Base-by-base conservation (phyloP, 1,140 invertebrate species). In the Protaetia brevitarsis region DNA sequence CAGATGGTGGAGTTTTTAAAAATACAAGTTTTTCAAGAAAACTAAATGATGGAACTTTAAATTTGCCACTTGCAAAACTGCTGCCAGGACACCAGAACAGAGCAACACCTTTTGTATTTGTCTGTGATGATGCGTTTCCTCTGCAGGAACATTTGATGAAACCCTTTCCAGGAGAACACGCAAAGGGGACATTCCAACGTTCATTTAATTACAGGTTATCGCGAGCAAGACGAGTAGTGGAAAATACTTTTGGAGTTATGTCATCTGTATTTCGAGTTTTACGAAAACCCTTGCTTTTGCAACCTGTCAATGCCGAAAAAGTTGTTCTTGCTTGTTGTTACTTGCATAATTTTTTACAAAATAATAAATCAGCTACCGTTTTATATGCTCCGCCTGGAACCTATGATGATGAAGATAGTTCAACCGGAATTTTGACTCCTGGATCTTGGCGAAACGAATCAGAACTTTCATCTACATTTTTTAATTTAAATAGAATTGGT, bases 191-290 rank as follows among this genome's bases (percentile, higher is more conserved):
- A 34, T 67, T 67, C 64, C 62, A 79, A 76, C 68, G 72, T 65
- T 67, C 78, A 59, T 82, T 77, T 66, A 81, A 81, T 63, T 76
- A 80, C 69, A 61, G 72, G 8, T 36, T 80, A 16, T 80, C 74
- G 23, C 66, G 75, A 63, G 75, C 76, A 26, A 67, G 78, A 10
- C 74, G 77, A 68, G 73, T 80, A 27, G 76, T 82, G 3, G 83
- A 85, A 76, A 84, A 83, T 74, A 77, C 76, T 1, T 84, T 85
- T 73, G 82, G 82, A n/a, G 82, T 84, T 56, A 66, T 84, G 27
- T 66, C 76, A 5, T 71, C 75, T 23, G 73, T 76, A 59, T 83
- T 79, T 70, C 68, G 79, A 71, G 74, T 82, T 36, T 79, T 82
- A 13, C 65, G 72, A 68, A 72, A 64, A 26, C 74, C 76, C 31